Conservation (phyloP, 2,888 invertebrate genomes). For the Drosophila ezoana region DNA sequence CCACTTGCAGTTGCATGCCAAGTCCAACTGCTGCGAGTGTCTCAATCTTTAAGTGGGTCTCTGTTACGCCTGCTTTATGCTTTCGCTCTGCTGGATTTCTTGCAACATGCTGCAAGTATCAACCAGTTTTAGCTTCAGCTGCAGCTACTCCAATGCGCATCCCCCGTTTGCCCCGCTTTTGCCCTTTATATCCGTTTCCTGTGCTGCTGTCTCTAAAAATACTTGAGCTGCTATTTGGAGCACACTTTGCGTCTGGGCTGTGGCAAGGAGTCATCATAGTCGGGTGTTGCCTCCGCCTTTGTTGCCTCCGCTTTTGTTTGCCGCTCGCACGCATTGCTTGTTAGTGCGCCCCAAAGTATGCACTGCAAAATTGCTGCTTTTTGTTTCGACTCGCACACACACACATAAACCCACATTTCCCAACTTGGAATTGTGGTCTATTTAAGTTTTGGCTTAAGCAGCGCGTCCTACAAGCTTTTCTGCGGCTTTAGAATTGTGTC, state of each 20-base stretch:
- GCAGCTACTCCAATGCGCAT: conserved; percentile 25
- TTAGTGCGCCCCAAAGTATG: conserved; percentile 64
- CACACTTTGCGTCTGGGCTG: conserved; percentile 38
- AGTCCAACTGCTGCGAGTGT: conserved; percentile 21
- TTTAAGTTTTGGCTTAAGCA: conserved; percentile 35
- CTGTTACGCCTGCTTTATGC: conserved; percentile 47
- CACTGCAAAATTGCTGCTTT: conserved; percentile 59
- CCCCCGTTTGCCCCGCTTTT: conserved; percentile 3
- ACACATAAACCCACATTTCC: conserved; percentile 2
- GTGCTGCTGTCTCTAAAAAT: conserved; percentile 59
- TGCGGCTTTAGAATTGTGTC: conserved; percentile 12
- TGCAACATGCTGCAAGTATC: conserved; percentile 35
- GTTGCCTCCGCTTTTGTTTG: conserved; percentile 56
- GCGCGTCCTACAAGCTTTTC: conserved; percentile 20
- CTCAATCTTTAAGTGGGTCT: conserved; percentile 57
- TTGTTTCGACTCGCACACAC: conserved; percentile 21
- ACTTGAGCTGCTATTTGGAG: conserved; percentile 69
- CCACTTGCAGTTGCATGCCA: background rate
- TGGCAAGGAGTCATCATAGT: conserved; percentile 25
- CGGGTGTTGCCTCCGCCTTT: conserved; percentile 40
- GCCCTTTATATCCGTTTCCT: conserved; percentile 55
- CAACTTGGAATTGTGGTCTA: conserved; percentile 18
- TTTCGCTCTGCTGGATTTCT: conserved; percentile 30
- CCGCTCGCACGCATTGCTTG: conserved; percentile 65
- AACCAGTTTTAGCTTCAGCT: conserved; percentile 22